Conservation (phyloP, 2,113 vertebrate species). For the Cromileptes altivelis region DNA sequence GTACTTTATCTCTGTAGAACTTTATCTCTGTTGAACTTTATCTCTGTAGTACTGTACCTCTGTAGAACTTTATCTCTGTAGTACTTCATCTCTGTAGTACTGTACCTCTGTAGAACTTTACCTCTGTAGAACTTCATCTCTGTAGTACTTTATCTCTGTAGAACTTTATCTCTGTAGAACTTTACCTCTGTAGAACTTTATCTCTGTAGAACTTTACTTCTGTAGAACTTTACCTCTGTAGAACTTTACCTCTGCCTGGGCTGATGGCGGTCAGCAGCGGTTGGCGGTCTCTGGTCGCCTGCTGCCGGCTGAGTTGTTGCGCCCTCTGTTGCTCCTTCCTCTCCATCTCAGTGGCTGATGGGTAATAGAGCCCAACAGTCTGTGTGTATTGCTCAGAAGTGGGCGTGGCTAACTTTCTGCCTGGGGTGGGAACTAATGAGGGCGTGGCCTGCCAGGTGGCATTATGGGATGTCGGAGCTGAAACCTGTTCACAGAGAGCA, state of each 20-base stretch:
- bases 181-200: too few species aligned
- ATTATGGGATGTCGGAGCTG: conserved; percentile 42
- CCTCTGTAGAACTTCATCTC: too few species aligned
- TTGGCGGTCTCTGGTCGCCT: conserved; percentile 83
- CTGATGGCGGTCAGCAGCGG: conserved; percentile 89
- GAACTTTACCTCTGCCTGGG: conserved; percentile 90
- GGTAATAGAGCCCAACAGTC: conserved; percentile 92
- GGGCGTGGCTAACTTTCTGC: conserved; percentile 49
- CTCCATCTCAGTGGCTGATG: conserved; percentile 87
- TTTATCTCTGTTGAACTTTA: neutral
- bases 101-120: too few species aligned
- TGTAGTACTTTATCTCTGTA: too few species aligned
- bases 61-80: too few species aligned
- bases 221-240: neutral
- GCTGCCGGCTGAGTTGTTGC: conserved; percentile 83
- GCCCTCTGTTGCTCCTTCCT: conserved; percentile 82
- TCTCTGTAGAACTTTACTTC: too few species aligned
- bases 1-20: too few species aligned
- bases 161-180: too few species aligned
- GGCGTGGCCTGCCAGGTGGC: conserved; percentile 78
- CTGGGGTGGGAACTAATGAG: conserved; percentile 41
- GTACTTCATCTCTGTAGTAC: too few species aligned
- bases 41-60: too few species aligned
- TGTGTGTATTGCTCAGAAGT: conserved; percentile 87
- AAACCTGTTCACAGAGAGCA: conserved; percentile 2